Conservation (phyloP, 2,888 invertebrate genomes). For the Megalurothrips usitatus region DNA sequence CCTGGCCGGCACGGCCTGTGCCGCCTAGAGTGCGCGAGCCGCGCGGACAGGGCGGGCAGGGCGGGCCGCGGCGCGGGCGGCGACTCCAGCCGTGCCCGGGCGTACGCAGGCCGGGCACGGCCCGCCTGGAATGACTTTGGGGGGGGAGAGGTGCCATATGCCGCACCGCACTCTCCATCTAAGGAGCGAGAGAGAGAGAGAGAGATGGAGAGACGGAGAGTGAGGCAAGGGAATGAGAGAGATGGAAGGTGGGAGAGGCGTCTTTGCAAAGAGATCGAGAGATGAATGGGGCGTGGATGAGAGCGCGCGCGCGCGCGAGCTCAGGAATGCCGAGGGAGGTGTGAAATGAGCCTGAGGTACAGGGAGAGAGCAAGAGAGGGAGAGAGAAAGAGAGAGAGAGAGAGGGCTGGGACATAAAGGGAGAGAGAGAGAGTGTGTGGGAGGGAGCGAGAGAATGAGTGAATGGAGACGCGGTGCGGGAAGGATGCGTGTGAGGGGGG, state of each 20-base stretch:
- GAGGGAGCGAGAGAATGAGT: no score
- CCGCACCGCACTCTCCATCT: background rate
- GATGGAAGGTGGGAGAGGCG: background rate
- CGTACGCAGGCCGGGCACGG: background rate
- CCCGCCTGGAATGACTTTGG: no score
- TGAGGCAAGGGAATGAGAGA: background rate
- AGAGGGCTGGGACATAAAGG: background rate
- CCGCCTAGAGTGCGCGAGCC: background rate
- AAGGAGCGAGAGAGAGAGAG: slow-evolving; percentile 5
- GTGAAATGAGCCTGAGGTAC: background rate
- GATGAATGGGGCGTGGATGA: background rate
- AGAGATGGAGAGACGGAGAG: slow-evolving; percentile 3
- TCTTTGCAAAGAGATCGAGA: background rate
- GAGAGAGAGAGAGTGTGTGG: no score
- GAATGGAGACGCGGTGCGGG: no score
- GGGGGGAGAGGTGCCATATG: no score
- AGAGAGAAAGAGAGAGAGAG: slow-evolving; percentile 1
- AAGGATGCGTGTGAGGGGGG: no score
- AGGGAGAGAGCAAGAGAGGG: background rate
- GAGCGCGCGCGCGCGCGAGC: background rate
- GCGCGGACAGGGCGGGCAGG: background rate
- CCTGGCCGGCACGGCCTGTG: background rate
- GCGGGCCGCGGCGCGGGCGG: background rate
- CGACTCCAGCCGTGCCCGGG: background rate
- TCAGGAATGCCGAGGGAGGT: background rate